Evolutionary conservation across 2,888 invertebrate genomes (phyloP).

Genomic region (Philaethria dido): DNA sequence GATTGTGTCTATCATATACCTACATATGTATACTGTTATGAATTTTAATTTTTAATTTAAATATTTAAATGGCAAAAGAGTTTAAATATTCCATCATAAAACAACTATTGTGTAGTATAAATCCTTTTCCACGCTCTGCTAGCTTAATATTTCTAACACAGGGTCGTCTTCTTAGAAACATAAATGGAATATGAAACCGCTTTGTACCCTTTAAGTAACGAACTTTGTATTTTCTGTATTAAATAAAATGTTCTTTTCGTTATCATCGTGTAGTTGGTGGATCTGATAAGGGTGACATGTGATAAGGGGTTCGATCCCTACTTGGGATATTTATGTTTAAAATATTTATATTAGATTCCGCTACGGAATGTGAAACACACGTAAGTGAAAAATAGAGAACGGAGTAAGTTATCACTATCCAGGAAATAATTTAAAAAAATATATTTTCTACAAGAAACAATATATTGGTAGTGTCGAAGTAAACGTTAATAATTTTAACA

Average conservation of each 20-base stretch:
- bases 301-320: too few relatives aligned
- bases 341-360: neutral
- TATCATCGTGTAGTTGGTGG: neutral
- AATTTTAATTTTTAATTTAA: too few relatives aligned
- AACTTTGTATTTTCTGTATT: neutral
- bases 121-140: slow-evolving; percentile 6
- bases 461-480: too few relatives aligned
- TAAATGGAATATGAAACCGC: neutral
- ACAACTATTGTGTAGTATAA: neutral
- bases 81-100: neutral
- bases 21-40: neutral
- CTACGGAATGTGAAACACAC: too few relatives aligned
- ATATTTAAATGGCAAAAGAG: neutral
- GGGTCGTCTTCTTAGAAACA: slow-evolving; percentile 12
- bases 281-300: too few relatives aligned
- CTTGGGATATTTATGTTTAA: neutral
- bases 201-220: neutral
- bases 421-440: neutral
- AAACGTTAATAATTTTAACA: too few relatives aligned
- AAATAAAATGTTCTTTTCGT: neutral
- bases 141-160: neutral
- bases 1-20: neutral
- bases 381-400: neutral
- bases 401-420: neutral
- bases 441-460: too few relatives aligned